Percentiles rank a stretch among this genome's conserved stretches.
phyloP scores from a whole-genome alignment of 2,113 vertebrate genomes.

The Paraplagusia blochii region DNA sequence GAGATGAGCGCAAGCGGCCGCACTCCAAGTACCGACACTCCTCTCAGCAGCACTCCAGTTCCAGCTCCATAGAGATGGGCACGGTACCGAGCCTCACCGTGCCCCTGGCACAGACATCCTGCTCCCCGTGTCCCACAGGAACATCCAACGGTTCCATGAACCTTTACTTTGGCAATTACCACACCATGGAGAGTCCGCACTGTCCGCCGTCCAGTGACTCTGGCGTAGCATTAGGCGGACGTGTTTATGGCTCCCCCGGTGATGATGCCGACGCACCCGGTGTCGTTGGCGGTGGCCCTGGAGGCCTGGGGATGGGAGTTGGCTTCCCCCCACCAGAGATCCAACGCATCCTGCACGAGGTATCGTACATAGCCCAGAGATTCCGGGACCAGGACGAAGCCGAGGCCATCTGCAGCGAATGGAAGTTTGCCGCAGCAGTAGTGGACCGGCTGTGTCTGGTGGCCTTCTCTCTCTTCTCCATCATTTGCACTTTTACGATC shows the following conservation, averaged over 20 bases:
- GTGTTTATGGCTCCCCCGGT: constrained; percentile 39
- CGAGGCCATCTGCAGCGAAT: constrained; percentile 86
- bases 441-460: constrained; percentile 94
- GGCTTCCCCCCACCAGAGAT: constrained; percentile 70
- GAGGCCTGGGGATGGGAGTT: constrained; percentile 66
- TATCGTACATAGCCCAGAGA: constrained; percentile 87
- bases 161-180: constrained; percentile 83
- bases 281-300: constrained; percentile 51
- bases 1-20: constrained; percentile 82
- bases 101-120: constrained; percentile 60
- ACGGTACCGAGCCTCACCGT: constrained; percentile 50
- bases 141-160: constrained; percentile 83
- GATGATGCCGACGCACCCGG: constrained; percentile 66
- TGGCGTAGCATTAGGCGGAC: constrained; percentile 80
- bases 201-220: constrained; percentile 86
- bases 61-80: constrained; percentile 75
- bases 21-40: constrained; percentile 74
- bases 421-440: constrained; percentile 96
- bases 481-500: constrained; percentile 96
- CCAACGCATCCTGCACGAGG: constrained; percentile 86
- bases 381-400: constrained; percentile 90
- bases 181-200: constrained; percentile 82
- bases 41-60: constrained; percentile 81
- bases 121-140: constrained; percentile 67
- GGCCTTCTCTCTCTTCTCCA: constrained; percentile 95